Evolutionary conservation across 2,888 invertebrate species (phyloP).

Genomic region (Hyposoter didymator): DNA sequence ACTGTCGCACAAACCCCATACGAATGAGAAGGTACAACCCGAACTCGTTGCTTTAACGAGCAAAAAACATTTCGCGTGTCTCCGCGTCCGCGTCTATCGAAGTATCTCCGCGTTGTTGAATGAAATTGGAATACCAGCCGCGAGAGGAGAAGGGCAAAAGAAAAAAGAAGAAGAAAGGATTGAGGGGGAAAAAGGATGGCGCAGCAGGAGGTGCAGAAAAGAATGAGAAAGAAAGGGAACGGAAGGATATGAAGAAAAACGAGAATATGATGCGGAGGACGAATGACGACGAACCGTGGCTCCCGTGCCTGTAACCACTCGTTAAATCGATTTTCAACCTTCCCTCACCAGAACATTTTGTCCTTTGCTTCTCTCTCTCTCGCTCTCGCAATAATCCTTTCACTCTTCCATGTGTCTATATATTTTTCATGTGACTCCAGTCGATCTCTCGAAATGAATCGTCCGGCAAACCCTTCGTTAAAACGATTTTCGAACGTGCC

Average conservation of each 20-base stretch:
- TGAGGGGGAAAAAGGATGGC: background rate
- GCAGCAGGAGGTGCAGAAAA: conserved; percentile 9
- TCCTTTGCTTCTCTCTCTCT: conserved; percentile 47
- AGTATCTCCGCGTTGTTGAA: conserved; percentile 52
- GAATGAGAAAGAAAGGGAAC: conserved; percentile 18
- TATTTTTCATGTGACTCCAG: conserved; percentile 51
- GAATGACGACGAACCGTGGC: conserved; percentile 54
- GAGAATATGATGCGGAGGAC: conserved; percentile 43
- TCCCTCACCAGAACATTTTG: conserved; percentile 61
- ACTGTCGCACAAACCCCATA: conserved; percentile 22
- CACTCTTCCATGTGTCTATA: conserved; percentile 32
- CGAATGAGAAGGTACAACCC: conserved; percentile 21
- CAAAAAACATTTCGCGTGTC: conserved; percentile 61
- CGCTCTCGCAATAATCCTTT: conserved; percentile 28
- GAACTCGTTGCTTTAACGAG: conserved; percentile 61
- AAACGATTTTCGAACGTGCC: conserved; percentile 70
- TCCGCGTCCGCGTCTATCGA: conserved; percentile 55
- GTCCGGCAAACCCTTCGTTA: conserved; percentile 67
- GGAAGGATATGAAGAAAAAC: conserved; percentile 24
- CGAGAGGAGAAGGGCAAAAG: conserved; percentile 5
- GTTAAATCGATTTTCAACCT: conserved; percentile 69
- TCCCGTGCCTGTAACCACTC: conserved; percentile 67
- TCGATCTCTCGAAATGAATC: conserved; percentile 68
- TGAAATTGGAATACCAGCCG: conserved; percentile 63
- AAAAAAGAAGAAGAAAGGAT: conserved; percentile 1